Evolutionary conservation across 2,888 invertebrate species (phyloP), one percentile per base, ranked within the genome.

Genomic region (Ornithoptera alexandrae): DNA sequence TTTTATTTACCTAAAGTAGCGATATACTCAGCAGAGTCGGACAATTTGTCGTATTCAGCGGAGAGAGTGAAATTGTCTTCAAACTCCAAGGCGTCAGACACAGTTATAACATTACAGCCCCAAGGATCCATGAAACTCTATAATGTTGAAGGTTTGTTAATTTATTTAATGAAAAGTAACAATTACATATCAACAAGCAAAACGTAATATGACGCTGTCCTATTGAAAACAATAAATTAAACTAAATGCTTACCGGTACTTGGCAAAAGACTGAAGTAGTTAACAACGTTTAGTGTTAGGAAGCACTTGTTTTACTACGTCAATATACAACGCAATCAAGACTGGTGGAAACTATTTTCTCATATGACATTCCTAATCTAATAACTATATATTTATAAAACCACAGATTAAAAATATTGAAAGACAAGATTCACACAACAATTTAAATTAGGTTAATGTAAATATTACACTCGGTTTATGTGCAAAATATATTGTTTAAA

Each of bases 1-100:
- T 36, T 6, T 18, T 20, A 56, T 75, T 22, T 89, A 96, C 96
- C 96, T 77, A 96, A 93, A 74, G 94, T 86, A 72, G 94, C 94
- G 68, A 96, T 86, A 84, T 95, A 95, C 78, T 94, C 93, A 17
- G 94, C 93, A 1, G 95, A 96, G 79, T 95, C 95, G 0, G 94
- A 93, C 68, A 95, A 84, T 74, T 90, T 93, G 67, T 85, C 83
- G 65, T 76, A 78, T 70, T 84, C 78, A 39, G 76, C 76, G 70
- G 81, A 78, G 46, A 93, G 89, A 74, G 87, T 84, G 78, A 94
- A 94, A 82, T 94, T 92, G 77, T 94, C 94, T 84, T 94, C 94
- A 76, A 95, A 94, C 79, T 87, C 82, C 70, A 86, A 75, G 62
- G 77, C 82, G 70, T 78, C 79, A 72, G 82, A 74, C 72, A 79